Evolutionary conservation across 2,113 vertebrate species (phyloP).

Genomic region (Salvelinus sp.): DNA sequence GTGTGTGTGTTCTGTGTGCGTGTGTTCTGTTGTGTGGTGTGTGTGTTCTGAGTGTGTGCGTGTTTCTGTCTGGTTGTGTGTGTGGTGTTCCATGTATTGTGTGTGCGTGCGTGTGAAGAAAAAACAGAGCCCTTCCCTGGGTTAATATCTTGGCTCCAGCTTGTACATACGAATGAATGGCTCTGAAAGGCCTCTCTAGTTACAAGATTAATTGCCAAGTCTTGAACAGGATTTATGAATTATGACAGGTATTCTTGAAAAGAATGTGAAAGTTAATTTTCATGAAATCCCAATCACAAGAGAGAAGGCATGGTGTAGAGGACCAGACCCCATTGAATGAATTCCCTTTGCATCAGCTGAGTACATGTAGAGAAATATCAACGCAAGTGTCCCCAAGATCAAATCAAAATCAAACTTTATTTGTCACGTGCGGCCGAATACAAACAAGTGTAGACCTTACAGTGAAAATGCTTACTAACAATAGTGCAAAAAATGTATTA

Average conservation of each 20-base stretch:
- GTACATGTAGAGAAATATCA: constrained; percentile 14
- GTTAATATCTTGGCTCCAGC: constrained; percentile 17
- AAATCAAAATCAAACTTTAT: too few relatives aligned
- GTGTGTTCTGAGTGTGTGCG: too few relatives aligned
- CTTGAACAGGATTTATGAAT: constrained; percentile 32
- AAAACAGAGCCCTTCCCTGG: neutral
- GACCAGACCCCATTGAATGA: constrained; percentile 15
- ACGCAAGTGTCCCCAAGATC: neutral
- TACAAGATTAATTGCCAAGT: constrained; percentile 40
- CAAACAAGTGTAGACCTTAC: too few relatives aligned
- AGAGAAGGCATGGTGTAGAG: neutral
- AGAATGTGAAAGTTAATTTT: constrained; percentile 46
- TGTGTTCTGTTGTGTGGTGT: neutral
- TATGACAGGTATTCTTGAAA: constrained; percentile 31
- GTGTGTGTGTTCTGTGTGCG: too few relatives aligned
- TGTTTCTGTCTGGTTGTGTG: too few relatives aligned
- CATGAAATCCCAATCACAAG: constrained; percentile 48
- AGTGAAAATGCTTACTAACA: too few relatives aligned
- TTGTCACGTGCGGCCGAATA: too few relatives aligned
- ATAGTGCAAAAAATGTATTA: too few relatives aligned
- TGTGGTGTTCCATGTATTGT: too few relatives aligned
- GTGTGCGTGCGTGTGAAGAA: neutral
- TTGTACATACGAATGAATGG: constrained; percentile 26
- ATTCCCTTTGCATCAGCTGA: constrained; percentile 6
- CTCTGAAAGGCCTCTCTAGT: constrained; percentile 1